Percentiles rank a stretch among this genome's conserved stretches.
phyloP scores from a whole-genome alignment of 1,140 invertebrate genomes.

The Sycophila sp. region DNA sequence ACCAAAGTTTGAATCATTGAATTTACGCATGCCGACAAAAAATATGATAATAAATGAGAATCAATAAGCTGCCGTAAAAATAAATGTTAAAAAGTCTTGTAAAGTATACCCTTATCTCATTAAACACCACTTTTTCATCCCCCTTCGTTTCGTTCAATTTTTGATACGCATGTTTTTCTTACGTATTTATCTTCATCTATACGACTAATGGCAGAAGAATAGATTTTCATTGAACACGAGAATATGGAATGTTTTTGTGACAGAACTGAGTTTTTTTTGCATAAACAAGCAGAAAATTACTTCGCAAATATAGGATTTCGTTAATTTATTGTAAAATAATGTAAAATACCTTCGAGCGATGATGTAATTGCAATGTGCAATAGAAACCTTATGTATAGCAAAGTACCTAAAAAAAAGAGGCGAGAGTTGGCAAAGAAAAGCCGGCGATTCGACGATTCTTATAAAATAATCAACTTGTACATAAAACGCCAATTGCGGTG shows the following conservation, averaged over 20 bases:
- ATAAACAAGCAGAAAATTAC: neutral
- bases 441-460: neutral
- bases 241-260: slow-evolving; percentile 13
- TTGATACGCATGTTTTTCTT: neutral
- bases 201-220: neutral
- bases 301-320: slow-evolving; percentile 42
- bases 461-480: slow-evolving; percentile 53
- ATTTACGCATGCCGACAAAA: neutral
- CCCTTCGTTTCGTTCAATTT: neutral
- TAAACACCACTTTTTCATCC: neutral
- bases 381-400: slow-evolving; percentile 48
- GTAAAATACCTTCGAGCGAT: slow-evolving; percentile 55
- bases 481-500: slow-evolving; percentile 57
- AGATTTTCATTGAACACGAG: neutral
- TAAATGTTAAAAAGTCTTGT: neutral
- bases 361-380: slow-evolving; percentile 61
- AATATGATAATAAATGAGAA: neutral
- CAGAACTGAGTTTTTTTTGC: slow-evolving; percentile 14
- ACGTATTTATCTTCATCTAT: neutral
- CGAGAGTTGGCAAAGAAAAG: neutral
- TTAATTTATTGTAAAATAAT: slow-evolving; percentile 65
- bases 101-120: neutral
- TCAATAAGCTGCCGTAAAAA: too few relatives aligned
- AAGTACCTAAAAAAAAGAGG: slow-evolving; percentile 2
- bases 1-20: neutral